Percentiles rank a stretch among this genome's conserved stretches.
phyloP scores from a whole-genome alignment of 2,113 vertebrate species.

The Leptobrachium ailaonicum region DNA sequence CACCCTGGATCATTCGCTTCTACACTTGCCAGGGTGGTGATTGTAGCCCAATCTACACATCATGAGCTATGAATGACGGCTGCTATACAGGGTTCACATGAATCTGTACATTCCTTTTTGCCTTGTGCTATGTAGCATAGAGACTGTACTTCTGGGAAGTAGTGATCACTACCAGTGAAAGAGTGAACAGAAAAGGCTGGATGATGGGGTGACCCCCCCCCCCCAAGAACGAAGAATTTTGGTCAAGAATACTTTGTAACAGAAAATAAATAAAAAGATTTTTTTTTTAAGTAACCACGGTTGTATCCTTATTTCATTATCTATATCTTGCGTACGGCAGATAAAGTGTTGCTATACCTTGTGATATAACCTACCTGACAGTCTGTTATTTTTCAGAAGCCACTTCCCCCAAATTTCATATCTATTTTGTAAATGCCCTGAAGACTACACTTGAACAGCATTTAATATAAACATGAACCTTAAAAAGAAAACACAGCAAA shows the following conservation, averaged over 20 bases:
- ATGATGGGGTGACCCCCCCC: not conserved
- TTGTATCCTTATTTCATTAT: no score
- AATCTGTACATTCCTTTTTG: not conserved
- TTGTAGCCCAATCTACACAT: slow-evolving; percentile 4
- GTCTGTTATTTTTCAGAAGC: no score
- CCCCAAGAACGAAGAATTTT: not conserved
- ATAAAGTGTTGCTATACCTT: no score
- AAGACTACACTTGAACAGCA: no score
- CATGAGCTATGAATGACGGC: slow-evolving; percentile 2
- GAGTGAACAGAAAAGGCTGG: not conserved
- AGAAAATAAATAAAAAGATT: not conserved
- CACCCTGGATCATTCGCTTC: slow-evolving; percentile 1
- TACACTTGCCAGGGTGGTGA: not conserved
- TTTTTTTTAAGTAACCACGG: not conserved
- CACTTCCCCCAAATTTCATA: no score
- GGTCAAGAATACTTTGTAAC: not conserved
- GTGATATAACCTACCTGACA: no score
- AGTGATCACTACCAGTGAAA: no score
- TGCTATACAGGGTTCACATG: not conserved
- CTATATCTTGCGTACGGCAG: no score
- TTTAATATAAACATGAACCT: no score
- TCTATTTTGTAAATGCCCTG: no score
- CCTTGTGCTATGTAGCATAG: not conserved
- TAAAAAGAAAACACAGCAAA: no score
- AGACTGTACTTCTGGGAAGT: not conserved